These are phyloP conservation scores for Agelas oroides DNA, from an alignment of 37 sponge, comb jelly and placozoan genomes.

Conservation along the genomic window DNA sequence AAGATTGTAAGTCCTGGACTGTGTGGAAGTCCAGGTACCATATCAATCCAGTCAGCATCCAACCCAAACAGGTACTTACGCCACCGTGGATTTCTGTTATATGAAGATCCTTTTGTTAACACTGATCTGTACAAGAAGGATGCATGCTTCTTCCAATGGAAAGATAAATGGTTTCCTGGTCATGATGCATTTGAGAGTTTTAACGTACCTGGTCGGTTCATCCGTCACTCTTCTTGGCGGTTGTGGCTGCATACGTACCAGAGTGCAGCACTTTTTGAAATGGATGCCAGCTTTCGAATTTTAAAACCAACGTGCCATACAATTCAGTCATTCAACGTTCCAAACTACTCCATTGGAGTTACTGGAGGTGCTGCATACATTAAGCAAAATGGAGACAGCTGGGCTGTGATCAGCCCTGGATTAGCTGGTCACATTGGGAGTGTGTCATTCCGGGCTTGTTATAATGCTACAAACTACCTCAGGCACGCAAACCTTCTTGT, in stretches of 20 bases:
- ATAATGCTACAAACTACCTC: background rate
- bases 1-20: background rate
- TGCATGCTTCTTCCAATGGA: background rate
- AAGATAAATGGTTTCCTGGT: conserved; percentile 3
- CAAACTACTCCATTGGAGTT: background rate
- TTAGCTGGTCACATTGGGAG: background rate
- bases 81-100: background rate
- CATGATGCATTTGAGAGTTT: background rate
- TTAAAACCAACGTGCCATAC: background rate
- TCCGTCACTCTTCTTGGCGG: background rate
- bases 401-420: background rate
- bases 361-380: background rate
- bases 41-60: background rate
- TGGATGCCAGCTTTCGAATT: background rate
- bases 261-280: background rate
- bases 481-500: background rate
- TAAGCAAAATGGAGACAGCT: background rate
- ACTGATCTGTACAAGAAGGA: background rate
- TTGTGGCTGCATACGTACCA: background rate
- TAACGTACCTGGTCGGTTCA: background rate
- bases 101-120: background rate
- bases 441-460: background rate
- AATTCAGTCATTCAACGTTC: background rate
- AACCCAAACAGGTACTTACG: background rate
- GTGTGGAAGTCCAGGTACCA: background rate